A percentile compares a stretch with the other conserved stretches of the same genome.
Evolutionary conservation across 2,113 vertebrate genomes (phyloP).

Genomic region (Microtus pennsylvanicus): DNA sequence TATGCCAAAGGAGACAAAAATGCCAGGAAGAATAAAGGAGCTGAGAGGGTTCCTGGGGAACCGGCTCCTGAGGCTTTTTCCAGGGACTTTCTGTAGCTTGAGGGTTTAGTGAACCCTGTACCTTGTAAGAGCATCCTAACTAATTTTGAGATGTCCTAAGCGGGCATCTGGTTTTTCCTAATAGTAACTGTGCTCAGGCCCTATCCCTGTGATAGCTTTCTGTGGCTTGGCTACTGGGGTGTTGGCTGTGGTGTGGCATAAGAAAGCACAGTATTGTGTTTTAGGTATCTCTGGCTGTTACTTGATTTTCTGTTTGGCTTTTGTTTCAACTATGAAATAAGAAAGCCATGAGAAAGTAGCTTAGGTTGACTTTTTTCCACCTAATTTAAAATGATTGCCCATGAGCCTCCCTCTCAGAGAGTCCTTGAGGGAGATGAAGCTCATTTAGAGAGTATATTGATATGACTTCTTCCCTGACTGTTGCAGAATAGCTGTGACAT

Average conservation of each 20-base stretch:
- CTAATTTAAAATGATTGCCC: slow-evolving; percentile 21
- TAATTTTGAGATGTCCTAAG: background rate
- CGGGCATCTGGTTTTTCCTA: background rate
- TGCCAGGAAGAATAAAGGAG: background rate
- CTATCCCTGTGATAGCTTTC: background rate
- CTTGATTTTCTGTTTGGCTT: slow-evolving; percentile 17
- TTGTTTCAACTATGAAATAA: slow-evolving; percentile 50
- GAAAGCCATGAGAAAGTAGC: background rate
- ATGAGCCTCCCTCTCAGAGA: slow-evolving; percentile 1
- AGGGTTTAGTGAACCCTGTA: background rate
- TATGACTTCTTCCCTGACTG: background rate
- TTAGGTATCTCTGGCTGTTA: background rate
- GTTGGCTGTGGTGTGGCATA: background rate
- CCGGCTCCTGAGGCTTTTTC: background rate
- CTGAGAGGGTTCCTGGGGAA: background rate
- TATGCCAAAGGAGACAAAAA: background rate
- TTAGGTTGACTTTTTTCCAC: background rate
- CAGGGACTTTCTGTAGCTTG: background rate
- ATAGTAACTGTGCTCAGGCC: background rate
- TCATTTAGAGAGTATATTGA: background rate
- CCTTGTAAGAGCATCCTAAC: background rate
- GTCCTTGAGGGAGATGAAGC: background rate
- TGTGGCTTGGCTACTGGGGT: background rate
- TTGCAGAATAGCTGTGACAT: slow-evolving; percentile 49
- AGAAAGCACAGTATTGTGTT: background rate